A percentile compares a stretch with the other conserved stretches of the same genome.
Evolutionary conservation across 2,113 vertebrate genomes (phyloP).

Genomic region (Ailurus styani): DNA sequence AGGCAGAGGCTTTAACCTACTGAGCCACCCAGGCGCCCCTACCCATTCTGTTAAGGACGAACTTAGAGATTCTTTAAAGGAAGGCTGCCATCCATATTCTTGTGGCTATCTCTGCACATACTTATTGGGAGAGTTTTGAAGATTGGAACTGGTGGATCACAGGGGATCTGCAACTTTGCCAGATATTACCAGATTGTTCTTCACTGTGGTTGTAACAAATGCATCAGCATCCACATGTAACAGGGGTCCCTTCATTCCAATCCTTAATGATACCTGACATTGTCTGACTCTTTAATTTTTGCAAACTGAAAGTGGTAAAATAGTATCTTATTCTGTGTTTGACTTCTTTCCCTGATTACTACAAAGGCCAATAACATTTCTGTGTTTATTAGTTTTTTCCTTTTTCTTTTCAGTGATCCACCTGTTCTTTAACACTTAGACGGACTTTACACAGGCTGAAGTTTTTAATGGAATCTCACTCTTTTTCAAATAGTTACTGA

Average conservation of each 20-base stretch:
- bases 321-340: not conserved
- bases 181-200: not conserved
- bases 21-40: too few relatives aligned
- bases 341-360: not conserved
- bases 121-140: not conserved
- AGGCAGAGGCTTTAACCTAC: too few relatives aligned
- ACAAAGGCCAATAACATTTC: not conserved
- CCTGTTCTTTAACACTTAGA: not conserved
- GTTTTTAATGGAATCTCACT: not conserved
- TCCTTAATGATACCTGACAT: not conserved
- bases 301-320: not conserved
- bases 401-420: not conserved
- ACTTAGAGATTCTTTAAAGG: not conserved
- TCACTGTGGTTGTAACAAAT: not conserved
- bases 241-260: not conserved
- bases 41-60: not conserved
- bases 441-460: not conserved
- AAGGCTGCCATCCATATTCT: not conserved
- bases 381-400: not conserved
- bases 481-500: conserved; percentile 10
- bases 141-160: not conserved
- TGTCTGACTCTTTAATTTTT: not conserved
- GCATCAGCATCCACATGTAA: not conserved
- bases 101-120: not conserved
- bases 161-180: not conserved